A percentile compares a stretch with the other conserved stretches of the same genome.
phyloP scores from a whole-genome alignment of 2,797 vertebrate genomes.

The Falco novaeseelandiae region DNA sequence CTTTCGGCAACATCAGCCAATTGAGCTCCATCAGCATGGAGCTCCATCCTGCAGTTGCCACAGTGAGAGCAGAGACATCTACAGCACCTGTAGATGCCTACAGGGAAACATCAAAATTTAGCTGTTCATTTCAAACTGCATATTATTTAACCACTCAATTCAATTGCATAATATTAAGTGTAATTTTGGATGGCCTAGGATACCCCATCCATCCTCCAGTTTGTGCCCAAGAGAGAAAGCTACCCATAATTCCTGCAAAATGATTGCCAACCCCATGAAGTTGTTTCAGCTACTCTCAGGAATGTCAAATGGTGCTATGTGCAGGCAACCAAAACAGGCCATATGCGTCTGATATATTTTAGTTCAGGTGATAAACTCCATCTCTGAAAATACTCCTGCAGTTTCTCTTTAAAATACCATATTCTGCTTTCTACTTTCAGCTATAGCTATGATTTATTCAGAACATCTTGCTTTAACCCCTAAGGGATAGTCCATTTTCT shows the following conservation, averaged over 20 bases:
- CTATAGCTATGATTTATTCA: not conserved
- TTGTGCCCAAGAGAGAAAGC: not conserved
- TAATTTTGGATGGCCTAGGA: not conserved
- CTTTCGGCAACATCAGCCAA: not conserved
- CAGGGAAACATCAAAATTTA: not conserved
- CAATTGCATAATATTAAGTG: not conserved
- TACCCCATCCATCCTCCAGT: not conserved
- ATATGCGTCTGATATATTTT: not conserved
- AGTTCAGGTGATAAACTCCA: not conserved
- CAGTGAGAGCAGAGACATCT: not conserved
- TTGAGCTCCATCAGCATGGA: not conserved
- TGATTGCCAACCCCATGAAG: not conserved
- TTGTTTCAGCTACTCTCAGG: not conserved
- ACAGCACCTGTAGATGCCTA: not conserved
- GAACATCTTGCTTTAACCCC: not conserved
- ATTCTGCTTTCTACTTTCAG: not conserved
- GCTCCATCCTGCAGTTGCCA: not conserved
- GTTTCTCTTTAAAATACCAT: not conserved
- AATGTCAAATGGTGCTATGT: not conserved
- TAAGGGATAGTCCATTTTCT: not conserved
- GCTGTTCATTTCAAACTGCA: not conserved
- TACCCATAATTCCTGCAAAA: not conserved
- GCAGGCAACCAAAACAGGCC: not conserved
- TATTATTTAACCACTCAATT: not conserved
- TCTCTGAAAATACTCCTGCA: not conserved